A percentile compares a stretch with the other conserved stretches of the same genome.
Evolutionary conservation across 2,113 vertebrate genomes (phyloP).

Genomic region (Gallinago undulata): DNA sequence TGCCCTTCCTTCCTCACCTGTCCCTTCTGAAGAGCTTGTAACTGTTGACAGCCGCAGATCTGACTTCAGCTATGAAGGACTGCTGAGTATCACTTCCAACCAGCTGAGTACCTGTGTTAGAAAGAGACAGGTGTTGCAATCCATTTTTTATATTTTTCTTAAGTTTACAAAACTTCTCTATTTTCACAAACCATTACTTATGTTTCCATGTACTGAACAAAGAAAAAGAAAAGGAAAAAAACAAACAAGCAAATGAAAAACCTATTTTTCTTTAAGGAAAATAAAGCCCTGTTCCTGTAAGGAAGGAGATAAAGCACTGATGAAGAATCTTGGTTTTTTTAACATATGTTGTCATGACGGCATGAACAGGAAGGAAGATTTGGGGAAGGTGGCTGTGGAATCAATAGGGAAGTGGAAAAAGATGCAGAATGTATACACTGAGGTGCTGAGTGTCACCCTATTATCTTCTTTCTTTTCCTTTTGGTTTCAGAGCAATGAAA

Average conservation of each 20-base stretch:
- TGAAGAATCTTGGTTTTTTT: background rate
- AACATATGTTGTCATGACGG: background rate
- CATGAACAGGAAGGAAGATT: background rate
- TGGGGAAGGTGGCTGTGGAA: background rate
- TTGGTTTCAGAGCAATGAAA: background rate
- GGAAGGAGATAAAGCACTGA: background rate
- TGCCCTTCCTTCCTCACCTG: background rate
- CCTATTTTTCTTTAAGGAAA: background rate
- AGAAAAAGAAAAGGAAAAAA: background rate
- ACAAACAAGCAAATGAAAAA: background rate
- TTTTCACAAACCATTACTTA: background rate
- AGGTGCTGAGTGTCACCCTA: background rate
- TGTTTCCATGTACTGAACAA: background rate
- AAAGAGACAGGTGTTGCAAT: background rate
- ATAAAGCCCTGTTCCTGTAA: background rate
- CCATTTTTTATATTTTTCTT: background rate
- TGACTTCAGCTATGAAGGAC: background rate
- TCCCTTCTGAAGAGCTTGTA: background rate
- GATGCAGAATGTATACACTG: accelerated
- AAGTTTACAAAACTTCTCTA: background rate
- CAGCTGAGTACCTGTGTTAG: background rate
- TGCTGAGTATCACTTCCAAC: background rate
- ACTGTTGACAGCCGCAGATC: background rate
- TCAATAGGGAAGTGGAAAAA: background rate
- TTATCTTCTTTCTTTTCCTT: background rate